Percentiles rank a stretch among this genome's conserved stretches.
Conservation (phyloP, 2,113 vertebrate genomes). For the Perognathus longimembris region DNA sequence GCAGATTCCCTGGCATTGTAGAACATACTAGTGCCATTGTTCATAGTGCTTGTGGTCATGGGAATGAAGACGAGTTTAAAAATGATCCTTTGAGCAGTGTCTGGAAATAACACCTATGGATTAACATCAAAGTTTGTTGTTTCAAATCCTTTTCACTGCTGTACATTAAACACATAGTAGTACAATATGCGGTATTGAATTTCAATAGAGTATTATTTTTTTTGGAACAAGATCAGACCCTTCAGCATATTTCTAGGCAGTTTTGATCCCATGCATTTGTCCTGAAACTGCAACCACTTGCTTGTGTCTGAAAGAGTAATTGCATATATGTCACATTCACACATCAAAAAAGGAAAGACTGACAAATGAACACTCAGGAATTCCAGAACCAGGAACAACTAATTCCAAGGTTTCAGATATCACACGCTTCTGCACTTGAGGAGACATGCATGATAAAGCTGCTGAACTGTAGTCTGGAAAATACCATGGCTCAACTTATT, state of each 20-base stretch:
- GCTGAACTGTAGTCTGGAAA: constrained; percentile 29
- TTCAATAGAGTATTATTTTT: constrained; percentile 57
- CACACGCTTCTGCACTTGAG: background rate
- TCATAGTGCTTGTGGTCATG: background rate
- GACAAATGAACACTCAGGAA: constrained; percentile 55
- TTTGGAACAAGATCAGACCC: constrained; percentile 53
- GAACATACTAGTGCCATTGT: background rate
- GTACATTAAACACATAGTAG: constrained; percentile 43
- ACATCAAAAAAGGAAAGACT: constrained; percentile 35
- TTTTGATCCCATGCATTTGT: constrained; percentile 61
- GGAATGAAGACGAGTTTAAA: constrained; percentile 1
- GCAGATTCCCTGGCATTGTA: background rate
- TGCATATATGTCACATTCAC: constrained; percentile 35
- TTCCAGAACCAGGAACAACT: constrained; percentile 60
- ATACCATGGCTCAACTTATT: constrained; percentile 47
- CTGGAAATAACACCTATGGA: constrained; percentile 54
- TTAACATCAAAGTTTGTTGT: constrained; percentile 50
- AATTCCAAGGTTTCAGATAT: constrained; percentile 68
- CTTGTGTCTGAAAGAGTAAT: constrained; percentile 56
- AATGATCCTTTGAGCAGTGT: constrained; percentile 33
- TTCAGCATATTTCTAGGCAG: constrained; percentile 50
- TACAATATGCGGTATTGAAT: constrained; percentile 42
- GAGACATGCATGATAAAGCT: background rate
- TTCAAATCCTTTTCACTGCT: constrained; percentile 29
- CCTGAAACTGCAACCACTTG: constrained; percentile 41